Evolutionary conservation across 2,888 invertebrate genomes (phyloP), one percentile per base, ranked within the genome.

Genomic region (Xylophagus ater): DNA sequence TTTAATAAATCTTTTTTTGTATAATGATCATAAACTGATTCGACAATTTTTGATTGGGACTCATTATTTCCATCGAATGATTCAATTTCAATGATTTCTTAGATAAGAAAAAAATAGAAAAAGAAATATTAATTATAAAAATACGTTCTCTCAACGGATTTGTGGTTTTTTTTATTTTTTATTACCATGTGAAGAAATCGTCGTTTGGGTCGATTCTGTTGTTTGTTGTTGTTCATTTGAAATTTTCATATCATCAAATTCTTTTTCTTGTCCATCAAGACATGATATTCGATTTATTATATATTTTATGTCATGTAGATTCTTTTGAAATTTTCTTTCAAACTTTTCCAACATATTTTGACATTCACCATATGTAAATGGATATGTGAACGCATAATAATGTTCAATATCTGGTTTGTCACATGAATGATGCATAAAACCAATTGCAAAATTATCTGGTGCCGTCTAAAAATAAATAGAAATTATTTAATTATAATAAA

Each of bases 331-430:
- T 40, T 47, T 74, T 41, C 62, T 50, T 56, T 88, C 86, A 32
- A 86, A 73, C 34, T 71, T 72, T 47, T 71, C 72, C 18, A 90
- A 66, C 52, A 78, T 73, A 46, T 77, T 76, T 61, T 86, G 84
- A 36, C 85, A 70, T 53, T 92, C 89, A 0, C 74, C 72, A 57
- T 87, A 90, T 0, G 88, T 81, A 66, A 79, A 90, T 2, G 92
- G 92, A 63, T 84, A 92, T 5, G 89, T 89, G 64, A 92, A 92
- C 0, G 90, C 89, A 66, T 90, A 85, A 65, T 85, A 90, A 6
- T 80, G 79, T 4, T 79, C 75, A 14, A 81, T 77, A 45, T 78
- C 74, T 3, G 69, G 51, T 66, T 77, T 85, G 51, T 81, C 86
- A 40, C 74, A 72, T 13, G 79, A 76, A 17, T 72, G 71, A 59